A percentile compares a stretch with the other conserved stretches of the same genome.
phyloP scores from a whole-genome alignment of 2,113 vertebrate genomes.

The Podarcis cretensis region DNA sequence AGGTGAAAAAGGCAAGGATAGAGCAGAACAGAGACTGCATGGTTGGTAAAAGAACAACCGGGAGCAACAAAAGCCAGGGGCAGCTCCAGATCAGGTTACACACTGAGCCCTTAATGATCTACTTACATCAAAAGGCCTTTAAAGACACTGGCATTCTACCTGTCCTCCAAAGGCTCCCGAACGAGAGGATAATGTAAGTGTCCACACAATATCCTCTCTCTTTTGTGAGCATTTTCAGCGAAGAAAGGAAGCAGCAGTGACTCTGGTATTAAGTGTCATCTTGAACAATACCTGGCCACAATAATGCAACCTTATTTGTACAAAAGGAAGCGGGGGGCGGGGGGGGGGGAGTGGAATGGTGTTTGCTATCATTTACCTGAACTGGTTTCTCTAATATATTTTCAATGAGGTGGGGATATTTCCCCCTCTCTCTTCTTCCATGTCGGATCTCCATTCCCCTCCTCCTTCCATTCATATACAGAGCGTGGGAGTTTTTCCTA shows the following conservation, averaged over 20 bases:
- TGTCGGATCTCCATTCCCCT: background rate
- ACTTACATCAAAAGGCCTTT: conserved; percentile 87
- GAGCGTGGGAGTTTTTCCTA: conserved; percentile 57
- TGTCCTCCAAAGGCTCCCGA: conserved; percentile 85
- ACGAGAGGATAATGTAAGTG: conserved; percentile 84
- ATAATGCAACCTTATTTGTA: conserved; percentile 58
- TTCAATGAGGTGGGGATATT: conserved; percentile 27
- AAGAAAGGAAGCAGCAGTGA: conserved; percentile 76
- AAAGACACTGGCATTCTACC: conserved; percentile 79
- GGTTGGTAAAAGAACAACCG: conserved; percentile 56
- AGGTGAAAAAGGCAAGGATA: conserved; percentile 60
- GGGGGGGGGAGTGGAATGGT: background rate
- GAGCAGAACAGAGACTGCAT: conserved; percentile 50
- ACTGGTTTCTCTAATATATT: conserved; percentile 30
- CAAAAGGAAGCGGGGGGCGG: conserved; percentile 31
- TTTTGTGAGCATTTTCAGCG: conserved; percentile 81
- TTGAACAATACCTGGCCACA: conserved; percentile 78
- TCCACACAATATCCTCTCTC: conserved; percentile 81
- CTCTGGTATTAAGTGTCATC: conserved; percentile 78
- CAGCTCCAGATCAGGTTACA: conserved; percentile 84
- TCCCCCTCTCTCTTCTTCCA: background rate
- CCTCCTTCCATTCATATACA: background rate
- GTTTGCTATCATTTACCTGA: conserved; percentile 56
- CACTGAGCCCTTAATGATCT: conserved; percentile 85
- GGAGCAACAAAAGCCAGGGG: conserved; percentile 51